Percentiles rank a stretch among this genome's conserved stretches.
Evolutionary conservation across 2,888 invertebrate species (phyloP).

Genomic region (Plutella xylostella): DNA sequence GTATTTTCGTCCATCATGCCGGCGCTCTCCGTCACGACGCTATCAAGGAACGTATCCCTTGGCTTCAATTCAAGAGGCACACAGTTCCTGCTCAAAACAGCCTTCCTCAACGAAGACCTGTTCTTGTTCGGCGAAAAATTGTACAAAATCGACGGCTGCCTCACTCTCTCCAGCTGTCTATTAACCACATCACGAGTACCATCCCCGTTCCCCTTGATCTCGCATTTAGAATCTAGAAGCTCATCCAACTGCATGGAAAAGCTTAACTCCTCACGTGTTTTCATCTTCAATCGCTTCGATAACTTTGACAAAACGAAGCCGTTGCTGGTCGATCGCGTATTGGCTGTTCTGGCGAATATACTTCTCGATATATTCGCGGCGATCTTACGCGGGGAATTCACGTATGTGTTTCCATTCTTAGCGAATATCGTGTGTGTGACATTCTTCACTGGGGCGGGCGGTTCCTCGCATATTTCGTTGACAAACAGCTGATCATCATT

Average conservation of each 20-base stretch:
- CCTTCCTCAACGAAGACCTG: slow-evolving; percentile 42
- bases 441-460: slow-evolving; percentile 23
- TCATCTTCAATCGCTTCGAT: slow-evolving; percentile 37
- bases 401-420: slow-evolving; percentile 33
- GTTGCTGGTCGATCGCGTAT: slow-evolving; percentile 35
- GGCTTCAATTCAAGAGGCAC: slow-evolving; percentile 18
- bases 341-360: slow-evolving; percentile 39
- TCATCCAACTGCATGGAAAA: slow-evolving; percentile 49
- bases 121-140: slow-evolving; percentile 40
- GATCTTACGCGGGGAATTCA: slow-evolving; percentile 30
- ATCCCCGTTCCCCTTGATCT: slow-evolving; percentile 17
- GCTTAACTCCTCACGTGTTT: slow-evolving; percentile 38
- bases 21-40: slow-evolving; percentile 20
- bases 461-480: slow-evolving; percentile 28
- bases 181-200: slow-evolving; percentile 12
- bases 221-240: slow-evolving; percentile 33
- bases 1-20: slow-evolving; percentile 37
- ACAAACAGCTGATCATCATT: slow-evolving; percentile 39
- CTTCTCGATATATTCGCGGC: slow-evolving; percentile 36
- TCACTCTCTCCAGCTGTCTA: slow-evolving; percentile 22
- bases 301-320: slow-evolving; percentile 38
- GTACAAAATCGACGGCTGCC: slow-evolving; percentile 40
- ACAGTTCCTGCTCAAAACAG: slow-evolving; percentile 35
- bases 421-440: slow-evolving; percentile 36
- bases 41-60: slow-evolving; percentile 14